Base-by-base conservation (phyloP, 1,140 invertebrate genomes). In the Samia ricini region DNA sequence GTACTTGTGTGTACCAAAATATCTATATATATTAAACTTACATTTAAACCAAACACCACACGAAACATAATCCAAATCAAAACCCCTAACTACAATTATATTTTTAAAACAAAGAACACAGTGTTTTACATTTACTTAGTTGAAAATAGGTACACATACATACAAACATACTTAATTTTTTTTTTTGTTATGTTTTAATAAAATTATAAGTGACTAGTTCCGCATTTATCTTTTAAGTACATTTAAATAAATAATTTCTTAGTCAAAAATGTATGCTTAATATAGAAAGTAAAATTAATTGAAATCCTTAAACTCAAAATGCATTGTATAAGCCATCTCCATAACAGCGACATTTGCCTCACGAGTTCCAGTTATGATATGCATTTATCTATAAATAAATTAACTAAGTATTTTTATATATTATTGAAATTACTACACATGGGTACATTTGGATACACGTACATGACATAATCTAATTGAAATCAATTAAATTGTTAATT, bases 201-300 rank as follows among this genome's bases (percentile, higher is more conserved):
- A 91, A 86, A 86, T 86, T 85, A 88, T 88, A 89, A 89, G 82
- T 91, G 89, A 91, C 89, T 91, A 91, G 89, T 88, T 86, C 81
- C 84, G 83, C 89, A 84, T 89, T 90, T 85, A 81, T 48, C 18
- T 15, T 52, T 22, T 52, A 22, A 22, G 22, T 52, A 52, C 22
- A 87, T 89, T 90, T 90, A 90, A 90, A 88, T 86, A 77, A 85
- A 78, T 80, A 83, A 49, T 71, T 76, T 71, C 82, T 89, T 84
- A 77, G 78, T 76, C 85, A 84, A 81, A 76, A 87, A 88, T 88
- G 7, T 88, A 86, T 81, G 76, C 85, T 88, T 89, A 90, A 57
- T 65, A 78, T 74, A 84, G 72, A 85, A 81, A 50, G 18, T 15
- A 19, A 50, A 26, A 82, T 78, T 83, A 83, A 81, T 77, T 64